Base-by-base conservation (phyloP, 1,140 invertebrate species). In the Bombyx mandarina region DNA sequence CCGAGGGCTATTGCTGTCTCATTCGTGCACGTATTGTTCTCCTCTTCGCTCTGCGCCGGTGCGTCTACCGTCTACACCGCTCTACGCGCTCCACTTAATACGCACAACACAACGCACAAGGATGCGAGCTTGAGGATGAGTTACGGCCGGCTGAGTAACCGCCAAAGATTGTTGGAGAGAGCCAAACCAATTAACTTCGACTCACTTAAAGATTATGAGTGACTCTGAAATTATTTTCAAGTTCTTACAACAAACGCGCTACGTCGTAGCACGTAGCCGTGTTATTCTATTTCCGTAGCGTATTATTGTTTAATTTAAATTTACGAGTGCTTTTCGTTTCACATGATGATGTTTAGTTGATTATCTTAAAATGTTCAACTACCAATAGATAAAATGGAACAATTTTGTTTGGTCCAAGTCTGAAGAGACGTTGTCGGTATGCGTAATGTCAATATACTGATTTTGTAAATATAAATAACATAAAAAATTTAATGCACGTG, bases 91-190 rank as follows among this genome's bases (percentile, higher is more conserved):
- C 26, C 26, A 35, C 26, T 35, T 35, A 35, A 35, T 35, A 35
- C 26, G 26, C 26, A 35, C 26, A 35, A 35, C 26, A 35, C 26
- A 35, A 35, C 26, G 26, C 48, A 69, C 65, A 71, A 82, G 77
- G 76, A 73, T 79, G 73, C 73, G 67, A 65, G 63, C 67, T 58
- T 46, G 12, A 18, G 61, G 61, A 77, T 83, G 76, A 82, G 57
- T 83, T 86, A 83, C 79, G 76, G 67, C 69, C 62, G 69, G 61
- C 62, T 66, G 61, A 56, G 67, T 76, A 77, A 80, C 79, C 79
- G 80, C 76, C 77, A 82, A 82, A 83, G 79, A 75, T 83, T 77
- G 75, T 82, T 82, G 80, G 74, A 75, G 71, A 70, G 73, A 71
- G 57, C 78, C 72, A n/a, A 65, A 78, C 75, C 80, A 80, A 83